phyloP scores from a whole-genome alignment of 2,113 vertebrate species.

The Sigmodon hispidus region DNA sequence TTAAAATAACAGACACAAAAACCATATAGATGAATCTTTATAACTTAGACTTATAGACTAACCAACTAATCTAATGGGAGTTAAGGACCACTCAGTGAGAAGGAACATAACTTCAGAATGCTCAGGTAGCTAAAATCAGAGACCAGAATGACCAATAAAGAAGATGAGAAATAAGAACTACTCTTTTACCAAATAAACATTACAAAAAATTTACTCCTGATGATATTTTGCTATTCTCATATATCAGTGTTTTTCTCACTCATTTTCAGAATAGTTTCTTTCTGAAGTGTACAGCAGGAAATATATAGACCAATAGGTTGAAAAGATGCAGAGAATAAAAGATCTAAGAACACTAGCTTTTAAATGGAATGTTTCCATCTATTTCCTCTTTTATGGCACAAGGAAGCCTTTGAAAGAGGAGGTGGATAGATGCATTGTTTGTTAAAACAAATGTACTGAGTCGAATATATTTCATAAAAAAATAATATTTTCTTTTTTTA shows the following conservation, averaged over 20 bases:
- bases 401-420: neutral
- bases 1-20: no score
- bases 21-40: no score
- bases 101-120: no score
- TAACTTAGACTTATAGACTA: neutral
- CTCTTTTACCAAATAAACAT: no score
- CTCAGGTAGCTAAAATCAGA: no score
- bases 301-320: neutral
- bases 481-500: neutral
- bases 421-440: neutral
- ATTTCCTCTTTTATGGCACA: neutral
- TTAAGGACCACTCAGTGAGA: no score
- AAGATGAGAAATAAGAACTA: no score
- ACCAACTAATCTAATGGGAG: neutral
- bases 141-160: no score
- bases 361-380: neutral
- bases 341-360: neutral
- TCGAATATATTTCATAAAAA: neutral
- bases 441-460: neutral
- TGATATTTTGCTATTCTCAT: no score
- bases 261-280: no score
- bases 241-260: no score
- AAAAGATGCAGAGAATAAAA: neutral
- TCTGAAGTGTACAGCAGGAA: neutral
- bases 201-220: no score